Base-by-base conservation (phyloP, 1,140 invertebrate species). In the Magallana ariakensis region DNA sequence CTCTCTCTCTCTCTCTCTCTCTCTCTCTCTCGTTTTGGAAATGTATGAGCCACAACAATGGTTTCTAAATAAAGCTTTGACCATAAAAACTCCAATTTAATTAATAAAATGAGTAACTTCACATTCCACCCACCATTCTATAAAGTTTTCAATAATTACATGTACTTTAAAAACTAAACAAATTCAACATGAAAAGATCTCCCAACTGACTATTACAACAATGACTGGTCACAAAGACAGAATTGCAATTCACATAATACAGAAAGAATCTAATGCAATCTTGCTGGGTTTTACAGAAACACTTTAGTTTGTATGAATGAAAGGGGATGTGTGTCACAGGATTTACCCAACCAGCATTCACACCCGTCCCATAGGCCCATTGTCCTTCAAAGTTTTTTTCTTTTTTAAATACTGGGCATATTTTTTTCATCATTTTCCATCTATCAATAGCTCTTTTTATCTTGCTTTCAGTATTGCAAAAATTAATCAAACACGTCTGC, bases 381-480 rank as follows among this genome's bases (percentile, higher is more conserved):
- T 75, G 22, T 75, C 66, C 26, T 2, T 7, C 22, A 46, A 5
- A 26, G 62, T 33, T 75, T 75, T 75, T 75, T 75, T 10, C 22
- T 75, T 75, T 26, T 75, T 75, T 75, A 19, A 75, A 75, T 26
- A 75, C 66, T 75, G 22, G 66, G 66, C 66, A 75, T 75, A 75
- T 22, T 62, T 75, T 75, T 75, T 75, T 75, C 66, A 75, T 75
- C 66, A 75, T 75, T 75, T 75, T 75, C 66, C 66, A 75, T 75
- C 66, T 75, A 75, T 75, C 66, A 75, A 75, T 75, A 75, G 66
- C 22, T 75, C 66, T 75, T 75, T 75, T 75, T 33, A 75, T 75
- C 66, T 75, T 75, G 66, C 66, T 75, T 75, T 75, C 66, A 75
- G 33, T 33, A 75, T 26, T 7, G 19, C 19, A 75, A 75, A 75